These are phyloP conservation scores for Nipponacmea schrenckii DNA, from an alignment of 2,888 invertebrate species.

Conservation along the genomic window DNA sequence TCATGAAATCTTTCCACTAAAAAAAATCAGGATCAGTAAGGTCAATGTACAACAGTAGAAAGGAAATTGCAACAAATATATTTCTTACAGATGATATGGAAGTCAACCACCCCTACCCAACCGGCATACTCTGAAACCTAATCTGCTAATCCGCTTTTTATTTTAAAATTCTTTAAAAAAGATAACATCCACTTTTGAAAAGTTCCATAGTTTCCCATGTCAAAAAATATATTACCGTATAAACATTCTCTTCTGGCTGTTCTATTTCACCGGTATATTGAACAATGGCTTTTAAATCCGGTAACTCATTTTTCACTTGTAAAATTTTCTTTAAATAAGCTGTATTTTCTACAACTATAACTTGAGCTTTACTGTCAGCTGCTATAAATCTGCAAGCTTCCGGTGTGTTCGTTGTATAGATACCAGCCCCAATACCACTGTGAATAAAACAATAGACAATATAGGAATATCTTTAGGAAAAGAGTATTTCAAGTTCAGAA, in stretches of 20 bases:
- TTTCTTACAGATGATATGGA: no score
- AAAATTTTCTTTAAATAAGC: conserved; percentile 87
- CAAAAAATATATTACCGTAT: conserved; percentile 53
- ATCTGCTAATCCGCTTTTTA: no score
- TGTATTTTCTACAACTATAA: conserved; percentile 87
- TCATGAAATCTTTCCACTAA: conserved; percentile 64
- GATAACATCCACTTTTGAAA: no score
- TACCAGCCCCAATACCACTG: conserved; percentile 76
- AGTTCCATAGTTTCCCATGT: no score
- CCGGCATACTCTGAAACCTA: no score
- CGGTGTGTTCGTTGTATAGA: conserved; percentile 90
- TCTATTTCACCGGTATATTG: conserved; percentile 70
- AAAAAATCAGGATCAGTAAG: conserved; percentile 13
- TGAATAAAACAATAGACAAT: not conserved
- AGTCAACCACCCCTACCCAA: no score
- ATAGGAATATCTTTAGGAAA: no score
- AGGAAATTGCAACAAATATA: no score
- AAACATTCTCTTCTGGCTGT: conserved; percentile 46
- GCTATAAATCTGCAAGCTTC: conserved; percentile 87
- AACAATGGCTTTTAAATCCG: conserved; percentile 80
- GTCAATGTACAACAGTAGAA: no score
- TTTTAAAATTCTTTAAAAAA: no score
- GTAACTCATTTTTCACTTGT: conserved; percentile 57
- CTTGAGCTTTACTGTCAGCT: conserved; percentile 81
- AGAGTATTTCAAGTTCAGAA: no score